Percentiles rank a stretch among this genome's conserved stretches.
Conservation (phyloP, 2,113 vertebrate genomes). For the rabbit (Oryctolagus cuniculus) region DNA sequence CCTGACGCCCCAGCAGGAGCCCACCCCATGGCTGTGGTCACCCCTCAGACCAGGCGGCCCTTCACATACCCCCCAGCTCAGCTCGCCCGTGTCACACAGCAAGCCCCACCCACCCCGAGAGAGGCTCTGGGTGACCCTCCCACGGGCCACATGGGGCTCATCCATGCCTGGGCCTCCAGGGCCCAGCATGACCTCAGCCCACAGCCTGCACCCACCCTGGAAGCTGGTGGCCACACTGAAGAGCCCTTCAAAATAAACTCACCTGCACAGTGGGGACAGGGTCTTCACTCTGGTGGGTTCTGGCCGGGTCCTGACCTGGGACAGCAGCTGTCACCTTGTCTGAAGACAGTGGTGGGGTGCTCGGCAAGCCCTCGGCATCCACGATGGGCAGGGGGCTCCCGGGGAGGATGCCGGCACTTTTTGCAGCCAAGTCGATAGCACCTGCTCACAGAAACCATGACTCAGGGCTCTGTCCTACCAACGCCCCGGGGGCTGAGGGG, state of each 20-base stretch:
- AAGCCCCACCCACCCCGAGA: background rate
- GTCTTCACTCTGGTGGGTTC: conserved; percentile 86
- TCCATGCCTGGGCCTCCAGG: background rate
- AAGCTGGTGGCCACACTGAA: background rate
- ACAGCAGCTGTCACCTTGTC: conserved; percentile 79
- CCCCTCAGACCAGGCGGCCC: too few relatives aligned
- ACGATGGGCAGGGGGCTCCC: conserved; percentile 91
- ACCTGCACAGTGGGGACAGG: conserved; percentile 81
- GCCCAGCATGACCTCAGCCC: background rate
- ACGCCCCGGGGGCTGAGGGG: background rate
- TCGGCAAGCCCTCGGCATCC: conserved; percentile 87
- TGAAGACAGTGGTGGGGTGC: conserved; percentile 86
- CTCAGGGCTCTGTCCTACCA: background rate
- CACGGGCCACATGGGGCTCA: rapidly evolving
- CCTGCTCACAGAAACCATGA: conserved; percentile 85
- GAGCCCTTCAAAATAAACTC: conserved; percentile 68
- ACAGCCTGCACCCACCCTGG: too few relatives aligned
- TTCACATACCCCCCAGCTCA: too few relatives aligned
- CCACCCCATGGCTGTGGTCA: background rate
- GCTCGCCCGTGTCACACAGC: background rate
- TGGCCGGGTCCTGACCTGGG: conserved; percentile 80
- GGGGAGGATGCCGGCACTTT: conserved; percentile 97
- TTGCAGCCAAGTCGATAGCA: conserved; percentile 96
- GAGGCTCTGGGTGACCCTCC: background rate
- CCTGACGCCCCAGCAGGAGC: background rate